Evolutionary conservation across 2,113 vertebrate species (phyloP), one percentile per base, ranked within the genome.

Genomic region (Danionella cerebrum): DNA sequence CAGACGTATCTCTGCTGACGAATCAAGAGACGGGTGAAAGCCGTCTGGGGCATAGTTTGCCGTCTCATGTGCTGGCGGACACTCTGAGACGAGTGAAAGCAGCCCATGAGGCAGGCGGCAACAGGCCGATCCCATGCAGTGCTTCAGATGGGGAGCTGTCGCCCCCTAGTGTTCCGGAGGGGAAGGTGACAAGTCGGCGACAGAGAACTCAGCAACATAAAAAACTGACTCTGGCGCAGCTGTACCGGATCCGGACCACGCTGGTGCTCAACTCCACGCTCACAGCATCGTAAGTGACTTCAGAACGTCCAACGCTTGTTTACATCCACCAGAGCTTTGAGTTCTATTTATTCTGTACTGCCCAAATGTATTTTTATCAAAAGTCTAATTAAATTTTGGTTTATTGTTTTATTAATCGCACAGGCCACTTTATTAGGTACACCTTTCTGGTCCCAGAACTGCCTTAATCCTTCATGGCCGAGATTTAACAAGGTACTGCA

Each of bases 251-350:
- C 82, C 90, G 92, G 70, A 96, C 93, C 79, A 93, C 92, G 1
- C 73, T 98, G 62, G 92, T 98, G 78, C 93, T 98, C 55, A 97
- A 94, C 86, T 96, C 96, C 81, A 96, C 96, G 0, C 91, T 98
- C 71, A 97, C 95, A 0, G 94, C 96, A 77, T 98, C 96, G 96
- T 98, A 88, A 91, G 95, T 85, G 41, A n/a, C n/a, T n/a, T n/a
- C n/a, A n/a, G n/a, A n/a, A n/a, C n/a, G n/a, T n/a, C n/a, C n/a
- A n/a, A n/a, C n/a, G n/a, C n/a, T n/a, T n/a, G n/a, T n/a, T n/a
- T n/a, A n/a, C n/a, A n/a, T n/a, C n/a, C n/a, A n/a, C 22, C 22
- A 5, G 44, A 44, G 16, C 41, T 44, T 18, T 44, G 16, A n/a
- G 8, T 1, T 16, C 5, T n/a, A n/a, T n/a, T n/a, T n/a, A n/a